A percentile compares a stretch with the other conserved stretches of the same genome.
These are phyloP conservation scores for Bubo blakistoni DNA, from an alignment of 2,113 vertebrate species.

Conservation along the genomic window DNA sequence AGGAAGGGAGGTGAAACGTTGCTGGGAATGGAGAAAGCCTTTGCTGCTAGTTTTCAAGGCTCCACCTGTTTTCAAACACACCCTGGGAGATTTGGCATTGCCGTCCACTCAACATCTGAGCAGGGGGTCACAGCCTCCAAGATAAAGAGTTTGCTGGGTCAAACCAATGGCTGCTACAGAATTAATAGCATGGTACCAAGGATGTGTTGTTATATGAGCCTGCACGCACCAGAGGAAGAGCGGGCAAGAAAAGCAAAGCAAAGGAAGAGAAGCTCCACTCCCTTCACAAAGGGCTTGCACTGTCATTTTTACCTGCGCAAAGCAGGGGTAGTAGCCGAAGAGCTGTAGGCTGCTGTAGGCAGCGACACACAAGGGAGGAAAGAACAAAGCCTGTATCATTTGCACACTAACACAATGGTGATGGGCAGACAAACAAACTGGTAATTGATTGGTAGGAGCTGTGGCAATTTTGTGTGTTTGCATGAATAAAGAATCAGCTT, in stretches of 20 bases:
- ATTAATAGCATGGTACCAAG: background rate
- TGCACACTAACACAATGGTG: background rate
- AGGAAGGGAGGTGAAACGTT: conserved; percentile 20
- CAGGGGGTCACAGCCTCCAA: background rate
- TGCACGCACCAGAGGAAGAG: background rate
- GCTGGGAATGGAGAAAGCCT: conserved; percentile 8
- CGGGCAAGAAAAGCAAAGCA: background rate
- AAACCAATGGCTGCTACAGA: background rate
- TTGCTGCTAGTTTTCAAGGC: background rate
- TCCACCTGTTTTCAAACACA: background rate
- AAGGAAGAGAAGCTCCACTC: background rate
- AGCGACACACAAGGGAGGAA: background rate
- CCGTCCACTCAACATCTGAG: background rate
- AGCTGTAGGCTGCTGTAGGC: background rate
- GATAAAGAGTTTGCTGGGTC: background rate
- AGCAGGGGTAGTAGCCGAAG: background rate
- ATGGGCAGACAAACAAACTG: conserved; percentile 11
- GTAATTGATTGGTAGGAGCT: conserved; percentile 42
- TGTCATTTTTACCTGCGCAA: background rate
- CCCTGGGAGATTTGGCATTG: background rate
- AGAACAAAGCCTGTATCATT: background rate
- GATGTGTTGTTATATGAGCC: background rate
- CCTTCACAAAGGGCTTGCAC: background rate
- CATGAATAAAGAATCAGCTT: conserved; percentile 49
- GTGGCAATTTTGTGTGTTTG: conserved; percentile 44